Conservation (phyloP, 2,888 invertebrate species). For the Alentia gelatinosa region DNA sequence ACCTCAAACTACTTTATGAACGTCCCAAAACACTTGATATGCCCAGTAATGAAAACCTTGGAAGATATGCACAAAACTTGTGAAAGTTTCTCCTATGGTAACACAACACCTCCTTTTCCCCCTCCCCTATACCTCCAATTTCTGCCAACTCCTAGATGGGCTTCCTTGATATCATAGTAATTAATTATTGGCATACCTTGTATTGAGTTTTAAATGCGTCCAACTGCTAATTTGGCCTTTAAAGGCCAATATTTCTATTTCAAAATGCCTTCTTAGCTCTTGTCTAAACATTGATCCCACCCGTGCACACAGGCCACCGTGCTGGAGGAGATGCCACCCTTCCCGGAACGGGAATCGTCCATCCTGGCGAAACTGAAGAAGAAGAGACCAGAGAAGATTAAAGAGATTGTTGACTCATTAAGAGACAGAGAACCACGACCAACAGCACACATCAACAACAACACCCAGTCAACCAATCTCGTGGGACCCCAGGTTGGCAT, state of each 20-base stretch:
- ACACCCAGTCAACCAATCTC: conserved; percentile 56
- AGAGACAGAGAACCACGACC: conserved; percentile 69
- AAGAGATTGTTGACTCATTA: conserved; percentile 68
- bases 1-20: no score
- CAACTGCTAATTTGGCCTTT: no score
- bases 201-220: no score
- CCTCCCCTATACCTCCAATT: no score
- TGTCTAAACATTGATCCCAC: background rate
- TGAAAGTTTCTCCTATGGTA: background rate
- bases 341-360: conserved; percentile 98
- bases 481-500: background rate
- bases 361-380: conserved; percentile 98
- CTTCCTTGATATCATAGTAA: no score
- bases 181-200: no score
- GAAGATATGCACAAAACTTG: no score
- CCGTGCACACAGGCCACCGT: conserved; percentile 90
- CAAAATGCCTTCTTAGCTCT: no score
- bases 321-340: conserved; percentile 99
- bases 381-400: conserved; percentile 84
- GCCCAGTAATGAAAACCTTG: no score
- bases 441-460: conserved; percentile 70
- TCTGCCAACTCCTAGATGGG: no score
- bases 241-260: background rate
- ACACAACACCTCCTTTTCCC: no score
- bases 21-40: no score